Base-by-base conservation (phyloP, 2,888 invertebrate genomes). In the Zygaena filipendulae region DNA sequence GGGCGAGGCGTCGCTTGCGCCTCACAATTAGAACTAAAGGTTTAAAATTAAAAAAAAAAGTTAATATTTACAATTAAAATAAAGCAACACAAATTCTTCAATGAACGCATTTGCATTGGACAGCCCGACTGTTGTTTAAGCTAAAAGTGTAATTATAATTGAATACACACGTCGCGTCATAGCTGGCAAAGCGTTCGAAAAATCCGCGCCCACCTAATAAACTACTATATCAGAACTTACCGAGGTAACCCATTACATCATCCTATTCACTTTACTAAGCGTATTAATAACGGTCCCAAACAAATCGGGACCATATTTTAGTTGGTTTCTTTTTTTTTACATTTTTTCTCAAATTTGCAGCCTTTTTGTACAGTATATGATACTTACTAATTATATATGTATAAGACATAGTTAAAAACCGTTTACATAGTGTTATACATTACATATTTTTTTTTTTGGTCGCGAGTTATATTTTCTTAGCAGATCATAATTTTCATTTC, bases 361-460 rank as follows among this genome's bases (percentile, higher is more conserved):
- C 69, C 68, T 68, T 74, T n/a, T 72, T 70, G 70, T 72, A 75
- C 70, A 74, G 71, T 71, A 72, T 71, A 71, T 68, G 69, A 71
- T 74, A 72, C 69, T 74, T 71, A 71, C 69, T 68, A 69, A 61
- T 61, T 59, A 63, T 58, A 67, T 60, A 70, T 67, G 66, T 68
- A 67, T 70, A 74, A n/a, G 67, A 71, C 74, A 72, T 71, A 71
- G 72, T 67, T 71, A 68, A 69, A n/a, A 69, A 68, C 60, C 52
- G 56, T 64, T n/a, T 61, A 62, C 51, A 53, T n/a, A n/a, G n/a
- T n/a, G n/a, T n/a, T n/a, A n/a, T n/a, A n/a, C n/a, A n/a, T n/a
- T n/a, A n/a, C n/a, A n/a, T n/a, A n/a, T n/a, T n/a, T 51, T 59
- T 66, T 63, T 64, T 70, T 67, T 55, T 49, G 36, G 59, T 59